Evolutionary conservation across 64 coral and sea anemone genomes (phyloP), one percentile per base, ranked within the genome.

Genomic region (Platygyra sinensis): DNA sequence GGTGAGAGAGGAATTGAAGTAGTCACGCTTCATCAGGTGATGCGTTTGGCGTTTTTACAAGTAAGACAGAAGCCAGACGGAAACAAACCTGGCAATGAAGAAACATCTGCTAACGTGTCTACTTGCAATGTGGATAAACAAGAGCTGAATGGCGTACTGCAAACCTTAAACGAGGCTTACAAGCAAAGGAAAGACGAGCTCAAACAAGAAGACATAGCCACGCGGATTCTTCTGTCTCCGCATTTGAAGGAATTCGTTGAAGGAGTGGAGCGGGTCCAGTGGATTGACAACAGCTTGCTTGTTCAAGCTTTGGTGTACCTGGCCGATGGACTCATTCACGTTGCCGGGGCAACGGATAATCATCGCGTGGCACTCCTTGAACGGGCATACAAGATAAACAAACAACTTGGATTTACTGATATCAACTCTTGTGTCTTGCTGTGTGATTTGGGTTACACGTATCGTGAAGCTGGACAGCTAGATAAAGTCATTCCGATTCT

Each of bases 1-100:
- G 91, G 95, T 51, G 95, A 88, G 20, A 88, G 95, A 27, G 88
- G 95, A 11, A 86, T 96, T 0, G 95, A 96, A 60, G 95, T 96
- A 17, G 83, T 96, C 14, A 96, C 87, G 0, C 63, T 96, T 60
- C 95, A 96, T 90, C 95, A 96, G 63, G 95, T 96, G 16, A 93
- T 96, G 82, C 83, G 89, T 49, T 57, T 88, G 6, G 95, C 87
- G 20, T 93, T 96, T 83, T 82, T 60, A 46, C 95, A 96, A 17
- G 72, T 96, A 39, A 93, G 91, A 13, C 59, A 42, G 36, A 82
- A 83, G 83, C 32, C 29, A 30, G 60, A 46, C 28, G 1, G 30
- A 12, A 60, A 81, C 50, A 24, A 15, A 67, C 17, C 28, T 62
- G 75, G 25, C 33, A 83, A 38, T 30, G 32, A 42, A 33, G 29